Evolutionary conservation across 1,140 invertebrate species (phyloP).

Genomic region (Saccostrea glomerata): DNA sequence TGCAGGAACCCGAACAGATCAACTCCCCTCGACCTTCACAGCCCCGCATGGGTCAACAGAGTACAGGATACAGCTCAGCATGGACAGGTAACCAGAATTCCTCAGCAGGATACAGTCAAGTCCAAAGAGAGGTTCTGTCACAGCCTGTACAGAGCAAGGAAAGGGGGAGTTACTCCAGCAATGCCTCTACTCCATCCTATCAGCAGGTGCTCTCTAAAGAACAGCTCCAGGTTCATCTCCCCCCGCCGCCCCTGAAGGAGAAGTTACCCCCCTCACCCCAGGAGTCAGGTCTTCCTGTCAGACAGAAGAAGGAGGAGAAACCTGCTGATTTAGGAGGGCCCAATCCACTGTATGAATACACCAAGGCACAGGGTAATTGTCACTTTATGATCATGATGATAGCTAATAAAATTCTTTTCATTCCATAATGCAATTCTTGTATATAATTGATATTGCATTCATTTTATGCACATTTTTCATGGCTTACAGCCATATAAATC

Average conservation of each 20-base stretch:
- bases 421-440: too few relatives aligned
- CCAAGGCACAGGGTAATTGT: slow-evolving; percentile 5
- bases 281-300: background rate
- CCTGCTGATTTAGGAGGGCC: background rate
- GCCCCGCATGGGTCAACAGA: background rate
- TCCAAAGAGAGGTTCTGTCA: background rate
- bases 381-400: too few relatives aligned
- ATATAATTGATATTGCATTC: too few relatives aligned
- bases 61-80: background rate
- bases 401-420: too few relatives aligned
- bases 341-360: slow-evolving; percentile 39
- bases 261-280: background rate
- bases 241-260: background rate
- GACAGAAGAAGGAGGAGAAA: slow-evolving; percentile 13
- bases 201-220: slow-evolving; percentile 12
- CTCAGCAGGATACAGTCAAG: background rate
- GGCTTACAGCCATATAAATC: too few relatives aligned
- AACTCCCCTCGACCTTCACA: background rate
- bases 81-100: background rate
- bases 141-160: background rate
- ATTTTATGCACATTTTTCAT: too few relatives aligned
- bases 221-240: background rate
- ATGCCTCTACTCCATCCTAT: background rate
- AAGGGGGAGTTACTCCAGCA: slow-evolving; percentile 23
- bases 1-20: slow-evolving; percentile 3